These are phyloP conservation scores for Eira barbara DNA, from an alignment of 2,113 vertebrate species.

Conservation along the genomic window DNA sequence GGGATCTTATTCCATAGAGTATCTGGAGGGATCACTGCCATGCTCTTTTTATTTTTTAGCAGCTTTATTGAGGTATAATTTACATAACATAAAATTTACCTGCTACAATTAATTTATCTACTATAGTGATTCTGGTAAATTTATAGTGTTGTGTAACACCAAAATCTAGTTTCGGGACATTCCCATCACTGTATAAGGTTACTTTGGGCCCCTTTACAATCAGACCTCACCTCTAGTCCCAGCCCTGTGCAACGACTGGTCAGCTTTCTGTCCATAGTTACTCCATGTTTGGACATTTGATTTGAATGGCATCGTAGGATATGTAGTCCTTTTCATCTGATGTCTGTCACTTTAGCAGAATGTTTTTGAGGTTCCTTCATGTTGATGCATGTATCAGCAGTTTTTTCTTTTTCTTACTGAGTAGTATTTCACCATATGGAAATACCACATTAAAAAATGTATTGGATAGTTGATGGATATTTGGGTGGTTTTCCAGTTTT, in stretches of 20 bases:
- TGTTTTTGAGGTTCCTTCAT: neutral
- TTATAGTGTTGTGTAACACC: neutral
- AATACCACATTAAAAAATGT: neutral
- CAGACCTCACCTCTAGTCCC: neutral
- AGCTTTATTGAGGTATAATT: neutral
- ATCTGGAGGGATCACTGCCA: neutral
- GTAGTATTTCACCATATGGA: neutral
- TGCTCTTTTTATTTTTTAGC: neutral
- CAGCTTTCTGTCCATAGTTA: neutral
- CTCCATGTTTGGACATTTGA: neutral
- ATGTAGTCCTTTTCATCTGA: neutral
- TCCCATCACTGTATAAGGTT: neutral
- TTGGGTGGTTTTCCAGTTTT: neutral
- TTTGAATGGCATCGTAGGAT: neutral
- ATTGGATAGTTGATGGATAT: neutral
- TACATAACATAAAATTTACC: neutral
- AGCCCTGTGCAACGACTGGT: neutral
- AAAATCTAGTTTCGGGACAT: neutral
- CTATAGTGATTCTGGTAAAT: neutral
- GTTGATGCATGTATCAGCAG: neutral
- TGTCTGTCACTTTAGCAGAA: neutral
- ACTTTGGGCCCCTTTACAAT: accelerated
- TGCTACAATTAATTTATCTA: neutral
- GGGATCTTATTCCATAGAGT: neutral
- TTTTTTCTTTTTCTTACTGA: neutral